A percentile compares a stretch with the other conserved stretches of the same genome.
These are phyloP conservation scores for Vollenhovia emeryi DNA, from an alignment of 1,140 invertebrate species.

Conservation along the genomic window DNA sequence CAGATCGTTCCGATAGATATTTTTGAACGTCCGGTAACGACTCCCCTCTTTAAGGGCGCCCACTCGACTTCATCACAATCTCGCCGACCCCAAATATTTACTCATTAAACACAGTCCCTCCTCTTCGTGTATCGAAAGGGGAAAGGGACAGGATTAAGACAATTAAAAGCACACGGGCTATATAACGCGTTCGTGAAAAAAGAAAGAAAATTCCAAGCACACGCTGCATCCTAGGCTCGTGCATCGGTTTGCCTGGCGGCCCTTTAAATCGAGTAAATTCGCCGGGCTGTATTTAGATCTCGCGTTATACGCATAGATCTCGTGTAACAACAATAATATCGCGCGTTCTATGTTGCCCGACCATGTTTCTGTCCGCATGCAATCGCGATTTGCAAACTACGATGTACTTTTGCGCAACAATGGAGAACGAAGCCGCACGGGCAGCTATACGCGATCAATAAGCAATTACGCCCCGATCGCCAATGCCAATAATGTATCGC, in stretches of 20 bases:
- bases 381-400: conserved; percentile 15
- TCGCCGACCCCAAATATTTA: conserved; percentile 15
- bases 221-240: too few relatives aligned
- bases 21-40: conserved; percentile 8
- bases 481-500: conserved; percentile 42
- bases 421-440: background rate
- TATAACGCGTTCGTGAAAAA: background rate
- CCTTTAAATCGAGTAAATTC: background rate
- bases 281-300: background rate
- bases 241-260: background rate
- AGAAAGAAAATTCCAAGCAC: background rate
- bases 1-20: conserved; percentile 43
- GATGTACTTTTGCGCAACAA: conserved; percentile 36
- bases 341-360: background rate
- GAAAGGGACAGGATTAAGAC: background rate
- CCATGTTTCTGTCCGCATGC: background rate
- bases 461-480: conserved; percentile 44
- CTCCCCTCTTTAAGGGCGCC: background rate
- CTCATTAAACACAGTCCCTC: background rate
- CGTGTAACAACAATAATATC: background rate
- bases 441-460: conserved; percentile 42
- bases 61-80: background rate
- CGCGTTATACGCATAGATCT: background rate
- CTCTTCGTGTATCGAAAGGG: background rate
- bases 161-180: background rate